Evolutionary conservation across 2,797 vertebrate species (phyloP).

Genomic region (Dendrocincla tyrannina): DNA sequence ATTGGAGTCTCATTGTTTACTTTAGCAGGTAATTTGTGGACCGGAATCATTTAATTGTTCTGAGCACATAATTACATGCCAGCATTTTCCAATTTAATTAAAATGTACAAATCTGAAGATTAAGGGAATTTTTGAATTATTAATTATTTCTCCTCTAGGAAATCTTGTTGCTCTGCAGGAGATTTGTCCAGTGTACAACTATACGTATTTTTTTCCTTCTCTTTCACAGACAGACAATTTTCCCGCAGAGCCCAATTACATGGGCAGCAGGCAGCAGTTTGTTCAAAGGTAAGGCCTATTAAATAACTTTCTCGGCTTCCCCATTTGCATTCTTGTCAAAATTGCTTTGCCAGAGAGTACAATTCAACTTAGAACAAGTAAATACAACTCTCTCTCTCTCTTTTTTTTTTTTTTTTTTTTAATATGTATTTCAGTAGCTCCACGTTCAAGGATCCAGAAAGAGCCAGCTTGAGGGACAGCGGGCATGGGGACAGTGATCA

Average conservation of each 20-base stretch:
- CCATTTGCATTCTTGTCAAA: conserved; percentile 81
- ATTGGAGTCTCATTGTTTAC: conserved; percentile 80
- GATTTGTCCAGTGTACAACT: conserved; percentile 84
- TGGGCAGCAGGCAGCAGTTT: conserved; percentile 99
- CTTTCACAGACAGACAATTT: conserved; percentile 99
- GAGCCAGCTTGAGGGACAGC: conserved; percentile 98
- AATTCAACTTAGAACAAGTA: conserved; percentile 72
- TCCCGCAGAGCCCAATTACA: conserved; percentile 99
- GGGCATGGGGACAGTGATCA: conserved; percentile 99
- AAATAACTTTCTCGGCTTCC: conserved; percentile 84
- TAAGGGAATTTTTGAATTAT: conserved; percentile 86
- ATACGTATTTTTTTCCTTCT: conserved; percentile 88
- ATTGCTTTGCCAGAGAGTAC: conserved; percentile 79
- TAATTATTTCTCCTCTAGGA: conserved; percentile 89
- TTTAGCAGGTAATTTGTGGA: conserved; percentile 86
- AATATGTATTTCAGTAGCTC: conserved; percentile 89
- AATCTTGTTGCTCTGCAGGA: conserved; percentile 89
- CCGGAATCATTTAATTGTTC: conserved; percentile 83
- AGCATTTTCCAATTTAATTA: conserved; percentile 84
- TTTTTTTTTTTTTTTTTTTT: conserved; percentile 31
- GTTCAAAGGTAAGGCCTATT: conserved; percentile 98
- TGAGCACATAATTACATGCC: conserved; percentile 84
- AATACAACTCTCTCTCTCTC: conserved; percentile 75
- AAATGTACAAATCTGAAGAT: conserved; percentile 86
- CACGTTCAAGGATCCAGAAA: conserved; percentile 98